Percentiles rank a stretch among this genome's conserved stretches.
Conservation (phyloP, 2,113 vertebrate genomes). For the Lycocorax pyrrhopterus region DNA sequence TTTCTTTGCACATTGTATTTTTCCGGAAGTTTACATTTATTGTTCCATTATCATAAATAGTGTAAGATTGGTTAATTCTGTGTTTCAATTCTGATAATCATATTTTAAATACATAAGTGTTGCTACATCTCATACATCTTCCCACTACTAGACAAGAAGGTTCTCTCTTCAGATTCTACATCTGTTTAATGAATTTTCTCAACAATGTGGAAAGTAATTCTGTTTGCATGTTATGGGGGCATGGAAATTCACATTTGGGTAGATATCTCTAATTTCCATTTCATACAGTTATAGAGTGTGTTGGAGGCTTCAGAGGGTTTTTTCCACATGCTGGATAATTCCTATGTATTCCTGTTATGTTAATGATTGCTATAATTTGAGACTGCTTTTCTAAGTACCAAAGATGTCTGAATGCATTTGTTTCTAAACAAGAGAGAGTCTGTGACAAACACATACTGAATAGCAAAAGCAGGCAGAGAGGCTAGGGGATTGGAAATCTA, state of each 20-base stretch:
- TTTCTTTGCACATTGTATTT: neutral
- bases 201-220: neutral
- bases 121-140: neutral
- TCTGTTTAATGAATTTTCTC: neutral
- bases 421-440: conserved; percentile 42
- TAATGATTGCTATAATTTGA: conserved; percentile 33
- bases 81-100: neutral
- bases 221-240: neutral
- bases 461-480: neutral
- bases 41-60: neutral
- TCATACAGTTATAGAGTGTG: neutral
- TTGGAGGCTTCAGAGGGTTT: neutral
- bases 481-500: conserved; percentile 39
- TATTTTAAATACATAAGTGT: neutral
- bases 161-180: neutral
- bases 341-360: neutral
- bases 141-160: neutral
- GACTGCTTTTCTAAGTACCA: conserved; percentile 52
- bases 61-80: neutral
- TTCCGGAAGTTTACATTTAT: neutral
- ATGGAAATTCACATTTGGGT: neutral
- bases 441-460: conserved; percentile 40
- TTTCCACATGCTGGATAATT: neutral
- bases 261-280: neutral
- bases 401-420: conserved; percentile 40